Evolutionary conservation across 2,113 vertebrate species (phyloP), one percentile per base, ranked within the genome.

Genomic region (Xiphophorus hellerii): DNA sequence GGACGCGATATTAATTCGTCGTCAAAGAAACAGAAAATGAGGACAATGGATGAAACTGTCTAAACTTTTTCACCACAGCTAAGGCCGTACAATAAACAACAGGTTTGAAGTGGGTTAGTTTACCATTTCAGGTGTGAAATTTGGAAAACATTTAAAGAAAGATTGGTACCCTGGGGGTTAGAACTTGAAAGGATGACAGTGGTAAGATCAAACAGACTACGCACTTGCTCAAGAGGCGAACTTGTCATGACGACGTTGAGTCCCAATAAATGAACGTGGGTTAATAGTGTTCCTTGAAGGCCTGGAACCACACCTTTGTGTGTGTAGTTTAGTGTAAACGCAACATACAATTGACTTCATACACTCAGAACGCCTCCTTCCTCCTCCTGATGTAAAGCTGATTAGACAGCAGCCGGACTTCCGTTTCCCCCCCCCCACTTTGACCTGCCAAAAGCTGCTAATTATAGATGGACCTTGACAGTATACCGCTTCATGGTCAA

Each of bases 401-500:
- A 89, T 90, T 84, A 76, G 58, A 77, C 83, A 65, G 68, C 71
- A 68, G 73, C 67, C 27, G 37, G 62, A 72, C 79, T 83, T 86
- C 86, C 73, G 77, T 81, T 2, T 69, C 62, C 33, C 71, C 67
- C 30, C 54, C 63, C 74, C 67, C 71, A 82, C 70, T 86, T 54
- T 64, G 79, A 86, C 83, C 78, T 82, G 79, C 62, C 67, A 71
- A 69, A 77, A 77, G 81, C 72, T 73, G 80, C 73, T 90, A 89
- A 90, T 90, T 92, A 90, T 85, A 92, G 89, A 54, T 63, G 28
- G 84, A 81, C 77, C 77, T 72, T 62, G 42, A 76, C 75, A 69
- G 73, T 22, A 58, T 58, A 20, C 70, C 31, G 69, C 79, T 77
- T 78, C 73, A 72, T 31, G 74, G 83, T 88, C 80, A 74, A 8